These are phyloP conservation scores for Adelosebastes latens DNA, from an alignment of 2,797 vertebrate genomes.

Conservation along the genomic window DNA sequence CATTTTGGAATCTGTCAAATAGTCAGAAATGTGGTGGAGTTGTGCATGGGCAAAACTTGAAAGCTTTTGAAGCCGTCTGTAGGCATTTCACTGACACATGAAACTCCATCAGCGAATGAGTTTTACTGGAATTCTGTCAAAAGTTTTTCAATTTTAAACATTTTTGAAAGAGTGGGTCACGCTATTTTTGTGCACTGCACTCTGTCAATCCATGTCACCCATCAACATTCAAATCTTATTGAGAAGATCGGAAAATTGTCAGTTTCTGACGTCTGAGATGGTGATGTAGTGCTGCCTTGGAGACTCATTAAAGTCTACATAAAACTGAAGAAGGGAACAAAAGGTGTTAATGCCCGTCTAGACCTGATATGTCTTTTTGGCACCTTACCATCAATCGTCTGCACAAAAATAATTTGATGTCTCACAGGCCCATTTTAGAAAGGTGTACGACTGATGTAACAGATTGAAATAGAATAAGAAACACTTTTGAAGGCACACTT, in stretches of 20 bases:
- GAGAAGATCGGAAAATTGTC: not conserved
- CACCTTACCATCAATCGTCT: slow-evolving; percentile 25
- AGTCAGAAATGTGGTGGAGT: not conserved
- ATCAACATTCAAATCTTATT: not conserved
- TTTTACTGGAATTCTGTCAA: not conserved
- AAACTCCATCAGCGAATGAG: not conserved
- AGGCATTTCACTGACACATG: not conserved
- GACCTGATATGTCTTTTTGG: slow-evolving; percentile 12
- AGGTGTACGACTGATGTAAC: slow-evolving; percentile 22
- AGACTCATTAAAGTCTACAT: slow-evolving; percentile 9
- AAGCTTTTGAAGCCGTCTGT: not conserved
- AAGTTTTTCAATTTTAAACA: not conserved
- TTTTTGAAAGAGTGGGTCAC: not conserved
- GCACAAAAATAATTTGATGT: slow-evolving; percentile 17
- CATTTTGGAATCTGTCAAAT: not conserved
- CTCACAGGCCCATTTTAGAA: slow-evolving; percentile 8
- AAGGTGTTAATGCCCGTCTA: slow-evolving; percentile 16
- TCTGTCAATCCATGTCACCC: not conserved
- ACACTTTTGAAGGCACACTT: not conserved
- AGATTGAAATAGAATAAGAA: slow-evolving; percentile 45
- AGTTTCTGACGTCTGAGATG: not conserved
- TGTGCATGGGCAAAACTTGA: not conserved
- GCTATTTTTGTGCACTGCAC: not conserved
- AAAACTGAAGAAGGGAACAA: slow-evolving; percentile 26
- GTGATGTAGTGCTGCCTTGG: not conserved